These are phyloP conservation scores for Himalopsyche tibetana DNA, from an alignment of 2,888 invertebrate genomes.

Conservation along the genomic window DNA sequence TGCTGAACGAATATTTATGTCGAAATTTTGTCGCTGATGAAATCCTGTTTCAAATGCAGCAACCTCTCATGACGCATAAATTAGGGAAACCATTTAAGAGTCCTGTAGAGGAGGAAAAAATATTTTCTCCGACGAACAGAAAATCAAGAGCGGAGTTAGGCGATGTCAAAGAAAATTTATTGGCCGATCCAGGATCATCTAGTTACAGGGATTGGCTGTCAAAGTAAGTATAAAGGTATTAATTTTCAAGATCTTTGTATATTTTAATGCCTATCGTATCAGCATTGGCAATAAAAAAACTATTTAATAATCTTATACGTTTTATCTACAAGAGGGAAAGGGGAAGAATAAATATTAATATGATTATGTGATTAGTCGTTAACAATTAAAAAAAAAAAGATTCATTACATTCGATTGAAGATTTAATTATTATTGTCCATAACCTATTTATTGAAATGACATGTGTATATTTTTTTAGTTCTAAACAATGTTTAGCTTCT, in stretches of 20 bases:
- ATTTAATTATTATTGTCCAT: no score
- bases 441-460: no score
- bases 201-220: slow-evolving; percentile 86
- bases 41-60: slow-evolving; percentile 81
- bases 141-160: slow-evolving; percentile 67
- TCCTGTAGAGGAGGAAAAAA: slow-evolving; percentile 65
- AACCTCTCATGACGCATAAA: slow-evolving; percentile 71
- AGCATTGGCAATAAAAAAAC: no score
- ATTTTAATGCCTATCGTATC: no score
- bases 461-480: no score
- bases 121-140: slow-evolving; percentile 61
- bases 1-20: slow-evolving; percentile 88
- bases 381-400: no score
- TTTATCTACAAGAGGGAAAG: no score
- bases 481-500: no score
- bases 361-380: no score
- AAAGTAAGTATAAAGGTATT: slow-evolving; percentile 75
- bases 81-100: slow-evolving; percentile 69
- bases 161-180: slow-evolving; percentile 74
- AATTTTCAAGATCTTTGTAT: slow-evolving; percentile 66
- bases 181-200: slow-evolving; percentile 84
- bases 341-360: no score
- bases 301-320: no score
- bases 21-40: slow-evolving; percentile 85
- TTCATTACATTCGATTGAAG: no score